phyloP scores from a whole-genome alignment of 2,113 vertebrate genomes.

The Sprattus sprattus region DNA sequence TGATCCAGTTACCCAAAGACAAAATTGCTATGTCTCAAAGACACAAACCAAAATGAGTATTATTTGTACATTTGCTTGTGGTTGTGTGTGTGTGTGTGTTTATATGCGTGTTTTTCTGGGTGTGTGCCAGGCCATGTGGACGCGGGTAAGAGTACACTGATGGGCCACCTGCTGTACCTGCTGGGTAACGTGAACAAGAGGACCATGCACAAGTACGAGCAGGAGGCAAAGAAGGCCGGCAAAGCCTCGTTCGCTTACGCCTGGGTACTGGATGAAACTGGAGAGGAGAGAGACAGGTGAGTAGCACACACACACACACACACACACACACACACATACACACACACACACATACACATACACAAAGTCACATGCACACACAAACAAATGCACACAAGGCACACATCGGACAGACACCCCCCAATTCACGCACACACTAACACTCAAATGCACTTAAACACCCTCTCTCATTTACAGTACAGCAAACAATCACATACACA shows the following conservation, averaged over 20 bases:
- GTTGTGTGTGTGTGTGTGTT: slow-evolving; percentile 18
- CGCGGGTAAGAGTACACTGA: slow-evolving; percentile 97
- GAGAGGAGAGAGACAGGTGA: slow-evolving; percentile 96
- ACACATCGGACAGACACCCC: too few species aligned
- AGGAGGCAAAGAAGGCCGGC: slow-evolving; percentile 96
- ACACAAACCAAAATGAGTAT: too few species aligned
- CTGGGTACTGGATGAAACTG: slow-evolving; percentile 98
- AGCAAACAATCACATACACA: too few species aligned
- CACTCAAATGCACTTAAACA: too few species aligned
- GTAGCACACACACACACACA: background rate
- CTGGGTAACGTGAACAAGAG: slow-evolving; percentile 97
- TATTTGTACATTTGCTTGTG: background rate
- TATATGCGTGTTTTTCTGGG: background rate
- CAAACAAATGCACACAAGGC: background rate
- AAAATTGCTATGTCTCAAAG: too few species aligned
- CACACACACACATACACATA: slow-evolving; percentile 6
- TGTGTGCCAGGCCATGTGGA: slow-evolving; percentile 87
- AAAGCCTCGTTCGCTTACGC: slow-evolving; percentile 98
- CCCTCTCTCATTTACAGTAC: too few species aligned
- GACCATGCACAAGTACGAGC: slow-evolving; percentile 98
- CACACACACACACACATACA: background rate
- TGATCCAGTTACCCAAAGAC: too few species aligned
- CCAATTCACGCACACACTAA: too few species aligned
- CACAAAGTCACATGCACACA: background rate
- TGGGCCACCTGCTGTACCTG: slow-evolving; percentile 95